phyloP scores from a whole-genome alignment of 2,797 vertebrate species.

The Scarus forsteni region DNA sequence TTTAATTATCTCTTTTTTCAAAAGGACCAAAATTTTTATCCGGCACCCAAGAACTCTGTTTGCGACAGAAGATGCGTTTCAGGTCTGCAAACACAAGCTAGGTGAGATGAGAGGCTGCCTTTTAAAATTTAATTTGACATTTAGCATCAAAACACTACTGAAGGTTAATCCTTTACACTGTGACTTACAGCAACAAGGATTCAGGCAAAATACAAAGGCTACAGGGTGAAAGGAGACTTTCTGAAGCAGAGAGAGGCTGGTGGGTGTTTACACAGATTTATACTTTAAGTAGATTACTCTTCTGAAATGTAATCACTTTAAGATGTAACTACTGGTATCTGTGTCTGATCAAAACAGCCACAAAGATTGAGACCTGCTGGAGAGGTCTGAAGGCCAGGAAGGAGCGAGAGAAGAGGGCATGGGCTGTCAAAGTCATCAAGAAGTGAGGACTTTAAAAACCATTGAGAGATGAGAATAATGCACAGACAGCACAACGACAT shows the following conservation, averaged over 20 bases:
- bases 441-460: slow-evolving; percentile 79
- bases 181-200: slow-evolving; percentile 89
- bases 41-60: slow-evolving; percentile 95
- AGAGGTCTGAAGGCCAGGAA: slow-evolving; percentile 89
- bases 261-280: slow-evolving; percentile 48
- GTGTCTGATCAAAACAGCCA: slow-evolving; percentile 78
- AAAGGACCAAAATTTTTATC: slow-evolving; percentile 97
- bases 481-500: neutral
- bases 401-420: slow-evolving; percentile 86
- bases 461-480: neutral
- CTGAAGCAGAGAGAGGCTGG: slow-evolving; percentile 89
- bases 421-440: slow-evolving; percentile 91
- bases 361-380: slow-evolving; percentile 93
- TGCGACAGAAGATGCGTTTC: slow-evolving; percentile 95
- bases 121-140: neutral
- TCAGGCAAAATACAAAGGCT: slow-evolving; percentile 94
- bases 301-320: too few species aligned
- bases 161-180: neutral
- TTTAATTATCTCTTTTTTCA: neutral
- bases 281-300: neutral
- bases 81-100: slow-evolving; percentile 91
- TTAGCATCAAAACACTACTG: neutral
- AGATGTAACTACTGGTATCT: too few species aligned
- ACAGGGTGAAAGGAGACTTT: slow-evolving; percentile 86
- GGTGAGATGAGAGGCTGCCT: slow-evolving; percentile 77